Conservation (phyloP, 2,113 vertebrate species). For the Halichoeres trimaculatus region DNA sequence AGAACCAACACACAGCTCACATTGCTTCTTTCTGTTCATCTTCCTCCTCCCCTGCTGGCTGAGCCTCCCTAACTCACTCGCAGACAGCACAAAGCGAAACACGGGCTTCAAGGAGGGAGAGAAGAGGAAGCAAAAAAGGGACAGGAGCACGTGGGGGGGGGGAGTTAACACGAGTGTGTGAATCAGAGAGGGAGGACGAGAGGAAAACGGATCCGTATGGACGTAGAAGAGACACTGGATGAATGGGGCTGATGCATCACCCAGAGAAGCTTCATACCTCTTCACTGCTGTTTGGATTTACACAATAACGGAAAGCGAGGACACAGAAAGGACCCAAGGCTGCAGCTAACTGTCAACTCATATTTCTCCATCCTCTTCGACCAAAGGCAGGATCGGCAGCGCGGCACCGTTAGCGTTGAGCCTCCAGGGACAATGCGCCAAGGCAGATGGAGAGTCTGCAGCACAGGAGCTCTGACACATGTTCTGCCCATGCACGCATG, state of each 20-base stretch:
- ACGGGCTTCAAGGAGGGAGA: background rate
- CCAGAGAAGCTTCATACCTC: background rate
- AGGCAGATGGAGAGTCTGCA: constrained; percentile 51
- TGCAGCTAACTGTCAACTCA: constrained; percentile 35
- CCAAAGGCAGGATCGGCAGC: constrained; percentile 15
- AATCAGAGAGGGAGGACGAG: constrained; percentile 17
- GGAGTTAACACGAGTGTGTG: background rate
- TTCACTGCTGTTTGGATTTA: constrained; percentile 1
- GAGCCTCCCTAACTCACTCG: background rate
- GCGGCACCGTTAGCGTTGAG: constrained; percentile 32
- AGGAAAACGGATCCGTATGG: background rate
- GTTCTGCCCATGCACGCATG: constrained; percentile 6
- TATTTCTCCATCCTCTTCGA: background rate
- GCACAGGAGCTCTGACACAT: constrained; percentile 31
- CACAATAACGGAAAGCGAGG: constrained; percentile 2
- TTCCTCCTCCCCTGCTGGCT: constrained; percentile 47
- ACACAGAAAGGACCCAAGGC: constrained; percentile 21
- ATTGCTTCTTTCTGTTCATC: constrained; percentile 27
- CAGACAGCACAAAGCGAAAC: constrained; percentile 3
- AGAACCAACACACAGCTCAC: constrained; percentile 33
- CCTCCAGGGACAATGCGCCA: constrained; percentile 61
- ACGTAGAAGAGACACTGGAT: background rate
- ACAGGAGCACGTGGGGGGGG: background rate
- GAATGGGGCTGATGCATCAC: background rate
- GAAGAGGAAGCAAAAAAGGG: background rate